phyloP scores from a whole-genome alignment of 2,888 invertebrate species.

The Chalcosyrphus nemorum region DNA sequence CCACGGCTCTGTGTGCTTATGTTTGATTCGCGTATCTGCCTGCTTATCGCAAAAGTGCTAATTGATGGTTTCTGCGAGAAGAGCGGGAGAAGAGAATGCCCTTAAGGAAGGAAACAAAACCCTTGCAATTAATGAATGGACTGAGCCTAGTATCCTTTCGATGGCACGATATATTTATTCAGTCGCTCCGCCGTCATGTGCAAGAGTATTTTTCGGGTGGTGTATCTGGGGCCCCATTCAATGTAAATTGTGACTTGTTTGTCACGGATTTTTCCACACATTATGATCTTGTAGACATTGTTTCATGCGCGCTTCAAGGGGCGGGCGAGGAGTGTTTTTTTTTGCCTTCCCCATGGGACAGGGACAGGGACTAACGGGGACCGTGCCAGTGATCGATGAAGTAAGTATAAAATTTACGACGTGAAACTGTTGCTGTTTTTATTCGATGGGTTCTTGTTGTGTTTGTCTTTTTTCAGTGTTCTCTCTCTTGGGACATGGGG shows the following conservation, averaged over 20 bases:
- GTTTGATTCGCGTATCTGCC: slow-evolving; percentile 68
- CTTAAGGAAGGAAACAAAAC: slow-evolving; percentile 8
- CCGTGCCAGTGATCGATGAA: slow-evolving; percentile 80
- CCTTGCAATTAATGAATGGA: slow-evolving; percentile 63
- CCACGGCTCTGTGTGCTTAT: slow-evolving; percentile 56
- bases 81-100: slow-evolving; percentile 29
- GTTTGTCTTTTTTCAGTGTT: slow-evolving; percentile 37
- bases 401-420: slow-evolving; percentile 80
- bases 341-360: slow-evolving; percentile 10
- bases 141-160: no score
- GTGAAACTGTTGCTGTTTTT: slow-evolving; percentile 78
- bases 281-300: slow-evolving; percentile 61
- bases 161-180: slow-evolving; percentile 25
- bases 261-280: slow-evolving; percentile 64
- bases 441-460: slow-evolving; percentile 47
- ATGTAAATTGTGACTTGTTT: slow-evolving; percentile 69
- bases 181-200: background rate
- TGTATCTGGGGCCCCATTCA: slow-evolving; percentile 48
- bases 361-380: slow-evolving; percentile 6
- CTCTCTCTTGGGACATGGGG: slow-evolving; percentile 57
- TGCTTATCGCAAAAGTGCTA: slow-evolving; percentile 68
- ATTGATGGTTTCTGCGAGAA: slow-evolving; percentile 66
- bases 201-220: slow-evolving; percentile 15
- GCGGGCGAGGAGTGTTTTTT: no score
- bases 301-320: slow-evolving; percentile 57